Evolutionary conservation across 1,140 invertebrate species (phyloP).

Genomic region (Drosophila pallidifrons): DNA sequence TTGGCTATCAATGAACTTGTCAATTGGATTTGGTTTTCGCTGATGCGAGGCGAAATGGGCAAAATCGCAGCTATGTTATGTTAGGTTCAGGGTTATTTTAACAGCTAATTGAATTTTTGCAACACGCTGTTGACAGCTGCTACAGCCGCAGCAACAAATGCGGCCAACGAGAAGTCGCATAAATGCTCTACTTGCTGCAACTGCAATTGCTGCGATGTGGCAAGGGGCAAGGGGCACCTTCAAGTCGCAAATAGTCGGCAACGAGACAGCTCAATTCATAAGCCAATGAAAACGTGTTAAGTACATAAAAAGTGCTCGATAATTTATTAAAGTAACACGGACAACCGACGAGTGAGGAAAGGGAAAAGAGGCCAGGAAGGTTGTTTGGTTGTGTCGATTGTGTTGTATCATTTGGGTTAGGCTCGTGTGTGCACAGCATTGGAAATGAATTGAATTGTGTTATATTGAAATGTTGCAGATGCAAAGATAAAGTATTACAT

Average conservation of each 20-base stretch:
- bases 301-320: constrained; percentile 62
- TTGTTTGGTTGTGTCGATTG: not conserved
- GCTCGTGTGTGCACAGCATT: constrained; percentile 72
- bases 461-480: constrained; percentile 34
- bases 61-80: constrained; percentile 50
- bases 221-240: constrained; percentile 12
- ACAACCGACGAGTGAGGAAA: too few species aligned
- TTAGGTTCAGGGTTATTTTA: constrained; percentile 71
- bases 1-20: constrained; percentile 76
- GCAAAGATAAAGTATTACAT: constrained; percentile 56
- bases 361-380: too few species aligned
- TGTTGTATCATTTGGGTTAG: constrained; percentile 15
- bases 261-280: constrained; percentile 42
- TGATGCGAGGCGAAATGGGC: constrained; percentile 43
- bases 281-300: constrained; percentile 77
- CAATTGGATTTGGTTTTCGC: constrained; percentile 44
- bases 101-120: constrained; percentile 65
- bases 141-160: constrained; percentile 57
- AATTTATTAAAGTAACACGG: constrained; percentile 54
- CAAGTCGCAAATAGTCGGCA: not conserved
- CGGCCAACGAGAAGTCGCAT: constrained; percentile 75
- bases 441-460: constrained; percentile 47
- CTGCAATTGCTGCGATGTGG: not conserved
- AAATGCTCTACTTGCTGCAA: constrained; percentile 52
- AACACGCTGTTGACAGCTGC: constrained; percentile 31